phyloP scores from a whole-genome alignment of 2,888 invertebrate species.

The Liopterus haemorrhoidalis region DNA sequence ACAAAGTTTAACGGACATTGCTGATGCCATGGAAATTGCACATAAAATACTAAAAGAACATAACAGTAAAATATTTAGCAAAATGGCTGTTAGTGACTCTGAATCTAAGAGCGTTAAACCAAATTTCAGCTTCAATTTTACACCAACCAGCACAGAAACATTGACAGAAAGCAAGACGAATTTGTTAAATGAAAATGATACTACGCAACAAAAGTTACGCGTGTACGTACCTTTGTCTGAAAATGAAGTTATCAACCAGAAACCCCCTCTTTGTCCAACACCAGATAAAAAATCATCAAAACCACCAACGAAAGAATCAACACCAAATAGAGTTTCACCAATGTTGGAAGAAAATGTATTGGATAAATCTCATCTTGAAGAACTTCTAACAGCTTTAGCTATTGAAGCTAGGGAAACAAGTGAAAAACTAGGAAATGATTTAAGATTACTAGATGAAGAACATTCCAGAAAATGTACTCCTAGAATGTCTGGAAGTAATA shows the following conservation, averaged over 20 bases:
- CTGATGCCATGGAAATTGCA: slow-evolving; percentile 47
- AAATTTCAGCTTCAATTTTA: slow-evolving; percentile 15
- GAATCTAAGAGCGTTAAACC: slow-evolving; percentile 36
- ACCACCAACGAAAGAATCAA: slow-evolving; percentile 24
- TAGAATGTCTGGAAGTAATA: slow-evolving; percentile 5
- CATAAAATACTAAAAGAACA: slow-evolving; percentile 44
- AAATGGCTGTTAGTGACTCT: slow-evolving; percentile 44
- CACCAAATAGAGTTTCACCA: slow-evolving; percentile 24
- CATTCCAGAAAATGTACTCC: slow-evolving; percentile 16
- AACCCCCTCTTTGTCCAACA: slow-evolving; percentile 39
- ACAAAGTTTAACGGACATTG: slow-evolving; percentile 48
- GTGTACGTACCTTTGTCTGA: slow-evolving; percentile 28
- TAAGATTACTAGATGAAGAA: slow-evolving; percentile 41
- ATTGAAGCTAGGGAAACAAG: slow-evolving; percentile 71
- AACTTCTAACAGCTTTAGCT: slow-evolving; percentile 65
- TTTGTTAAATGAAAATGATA: slow-evolving; percentile 38
- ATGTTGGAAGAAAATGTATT: slow-evolving; percentile 36
- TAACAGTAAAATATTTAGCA: slow-evolving; percentile 41
- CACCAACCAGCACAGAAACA: slow-evolving; percentile 39
- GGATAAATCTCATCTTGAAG: slow-evolving; percentile 58
- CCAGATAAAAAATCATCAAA: slow-evolving; percentile 33
- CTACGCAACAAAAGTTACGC: slow-evolving; percentile 30
- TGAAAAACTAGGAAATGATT: slow-evolving; percentile 61
- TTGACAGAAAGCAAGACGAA: slow-evolving; percentile 41
- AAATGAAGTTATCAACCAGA: slow-evolving; percentile 33